Evolutionary conservation across 2,113 vertebrate species (phyloP).

Genomic region (Ictalurus furcatus): DNA sequence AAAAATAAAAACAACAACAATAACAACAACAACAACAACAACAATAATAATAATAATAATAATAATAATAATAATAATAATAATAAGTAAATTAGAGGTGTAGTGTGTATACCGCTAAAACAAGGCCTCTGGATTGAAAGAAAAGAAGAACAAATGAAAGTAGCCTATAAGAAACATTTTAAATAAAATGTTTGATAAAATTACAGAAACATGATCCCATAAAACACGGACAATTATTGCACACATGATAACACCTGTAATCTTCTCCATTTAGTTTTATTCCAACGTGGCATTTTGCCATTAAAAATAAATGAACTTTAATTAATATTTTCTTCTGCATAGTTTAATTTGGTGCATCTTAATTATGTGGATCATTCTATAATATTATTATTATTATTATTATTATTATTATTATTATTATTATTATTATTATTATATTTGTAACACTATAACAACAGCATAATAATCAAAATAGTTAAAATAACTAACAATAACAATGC

Average conservation of each 20-base stretch:
- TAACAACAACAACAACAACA: neutral
- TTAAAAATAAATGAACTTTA: neutral
- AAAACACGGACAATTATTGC: neutral
- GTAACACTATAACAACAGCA: neutral
- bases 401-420: slow-evolving; percentile 14
- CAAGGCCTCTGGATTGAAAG: neutral
- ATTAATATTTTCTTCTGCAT: neutral
- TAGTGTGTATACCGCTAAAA: neutral
- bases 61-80: slow-evolving; percentile 9
- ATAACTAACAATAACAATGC: neutral
- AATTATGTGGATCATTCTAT: neutral
- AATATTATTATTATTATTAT: slow-evolving; percentile 17
- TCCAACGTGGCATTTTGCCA: neutral
- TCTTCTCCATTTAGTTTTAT: neutral
- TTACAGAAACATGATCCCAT: neutral
- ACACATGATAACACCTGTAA: neutral
- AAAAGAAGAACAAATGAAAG: neutral
- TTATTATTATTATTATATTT: slow-evolving; percentile 9
- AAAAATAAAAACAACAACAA: neutral
- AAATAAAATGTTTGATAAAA: neutral
- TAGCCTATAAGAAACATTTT: neutral
- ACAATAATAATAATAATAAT: neutral
- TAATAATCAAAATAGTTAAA: neutral
- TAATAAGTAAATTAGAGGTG: neutral
- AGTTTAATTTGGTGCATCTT: neutral